These are phyloP conservation scores for Phenganax stokvisi DNA, from an alignment of 92 coral and sea anemone genomes.

Conservation along the genomic window DNA sequence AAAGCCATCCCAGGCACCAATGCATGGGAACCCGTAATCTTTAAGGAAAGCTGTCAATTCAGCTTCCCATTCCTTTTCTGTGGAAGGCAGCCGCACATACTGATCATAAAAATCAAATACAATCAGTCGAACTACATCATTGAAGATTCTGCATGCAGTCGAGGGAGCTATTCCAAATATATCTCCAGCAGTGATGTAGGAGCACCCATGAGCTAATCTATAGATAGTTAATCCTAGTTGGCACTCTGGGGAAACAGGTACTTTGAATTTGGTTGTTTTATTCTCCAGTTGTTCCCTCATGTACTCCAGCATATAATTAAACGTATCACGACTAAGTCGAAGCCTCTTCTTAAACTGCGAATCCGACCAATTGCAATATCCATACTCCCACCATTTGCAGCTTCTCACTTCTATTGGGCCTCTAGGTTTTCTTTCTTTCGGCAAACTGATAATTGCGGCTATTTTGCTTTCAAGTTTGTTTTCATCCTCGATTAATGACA, in stretches of 20 bases:
- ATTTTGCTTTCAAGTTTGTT: too few relatives aligned
- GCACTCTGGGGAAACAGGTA: background rate
- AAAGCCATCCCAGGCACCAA: conserved; percentile 47
- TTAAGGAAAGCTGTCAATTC: conserved; percentile 39
- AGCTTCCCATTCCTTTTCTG: conserved; percentile 36
- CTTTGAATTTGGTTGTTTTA: conserved; percentile 1
- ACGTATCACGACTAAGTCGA: too few relatives aligned
- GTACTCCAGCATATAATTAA: background rate
- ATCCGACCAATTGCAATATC: too few relatives aligned
- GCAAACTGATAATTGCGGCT: too few relatives aligned
- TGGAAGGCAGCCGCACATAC: conserved; percentile 32
- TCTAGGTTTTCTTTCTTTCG: too few relatives aligned
- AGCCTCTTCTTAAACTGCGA: too few relatives aligned
- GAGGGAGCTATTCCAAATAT: too few relatives aligned
- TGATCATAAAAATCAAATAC: conserved; percentile 8
- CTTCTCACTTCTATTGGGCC: too few relatives aligned
- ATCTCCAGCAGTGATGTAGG: background rate
- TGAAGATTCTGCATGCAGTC: too few relatives aligned
- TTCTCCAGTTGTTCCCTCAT: background rate
- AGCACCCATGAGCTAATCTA: background rate
- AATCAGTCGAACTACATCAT: too few relatives aligned
- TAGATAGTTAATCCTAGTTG: background rate
- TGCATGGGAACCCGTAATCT: conserved; percentile 50
- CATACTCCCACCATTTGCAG: too few relatives aligned
- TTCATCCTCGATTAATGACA: too few relatives aligned